phyloP scores from a whole-genome alignment of 2,113 vertebrate species.

The Vimba vimba region DNA sequence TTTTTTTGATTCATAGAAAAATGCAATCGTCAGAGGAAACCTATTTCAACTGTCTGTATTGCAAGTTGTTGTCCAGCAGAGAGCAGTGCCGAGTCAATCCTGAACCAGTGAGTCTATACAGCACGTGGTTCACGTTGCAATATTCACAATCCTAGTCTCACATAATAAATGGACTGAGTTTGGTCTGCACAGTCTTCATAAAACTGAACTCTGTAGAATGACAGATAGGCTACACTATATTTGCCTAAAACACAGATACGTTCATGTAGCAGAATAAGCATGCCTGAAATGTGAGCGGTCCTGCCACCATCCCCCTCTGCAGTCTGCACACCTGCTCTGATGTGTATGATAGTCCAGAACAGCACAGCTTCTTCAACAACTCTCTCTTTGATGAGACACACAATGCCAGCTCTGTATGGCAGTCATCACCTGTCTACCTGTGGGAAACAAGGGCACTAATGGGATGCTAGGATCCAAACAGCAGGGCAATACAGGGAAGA shows the following conservation, averaged over 20 bases:
- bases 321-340: conserved; percentile 64
- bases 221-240: neutral
- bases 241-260: neutral
- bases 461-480: conserved; percentile 36
- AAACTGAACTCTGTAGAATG: neutral
- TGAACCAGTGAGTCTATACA: neutral
- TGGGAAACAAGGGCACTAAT: conserved; percentile 33
- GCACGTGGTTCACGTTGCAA: neutral
- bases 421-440: conserved; percentile 49
- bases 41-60: neutral
- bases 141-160: neutral
- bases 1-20: neutral
- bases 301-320: conserved; percentile 27
- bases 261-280: conserved; percentile 36
- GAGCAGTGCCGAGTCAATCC: conserved; percentile 40
- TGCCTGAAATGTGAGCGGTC: conserved; percentile 69
- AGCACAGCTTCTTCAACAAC: conserved; percentile 70
- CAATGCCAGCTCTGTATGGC: conserved; percentile 74
- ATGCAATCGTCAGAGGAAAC: neutral
- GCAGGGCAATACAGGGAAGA: neutral
- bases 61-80: conserved; percentile 37
- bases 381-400: conserved; percentile 75
- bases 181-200: neutral
- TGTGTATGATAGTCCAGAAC: conserved; percentile 71
- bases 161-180: neutral